Conservation (phyloP, 2,113 vertebrate genomes). For the human region DNA sequence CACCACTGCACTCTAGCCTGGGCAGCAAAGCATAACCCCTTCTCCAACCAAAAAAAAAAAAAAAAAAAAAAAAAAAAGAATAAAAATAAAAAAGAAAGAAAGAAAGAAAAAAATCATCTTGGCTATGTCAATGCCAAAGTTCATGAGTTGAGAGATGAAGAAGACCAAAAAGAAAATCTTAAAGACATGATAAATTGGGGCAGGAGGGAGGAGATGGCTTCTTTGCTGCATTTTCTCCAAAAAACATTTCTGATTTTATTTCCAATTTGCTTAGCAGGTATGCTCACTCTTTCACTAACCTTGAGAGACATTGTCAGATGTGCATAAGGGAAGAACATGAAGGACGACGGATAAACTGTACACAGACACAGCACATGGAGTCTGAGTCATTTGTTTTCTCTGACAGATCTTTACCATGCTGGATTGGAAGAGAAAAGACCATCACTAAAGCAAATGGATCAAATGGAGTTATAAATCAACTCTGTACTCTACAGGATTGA, state of each 20-base stretch:
- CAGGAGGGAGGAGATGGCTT: too few relatives aligned
- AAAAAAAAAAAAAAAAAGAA: too few relatives aligned
- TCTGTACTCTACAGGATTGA: slow-evolving; percentile 6
- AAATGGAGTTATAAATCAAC: slow-evolving; percentile 46
- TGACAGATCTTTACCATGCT: neutral
- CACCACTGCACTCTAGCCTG: too few relatives aligned
- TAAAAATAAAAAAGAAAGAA: too few relatives aligned
- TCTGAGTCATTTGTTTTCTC: slow-evolving; percentile 56
- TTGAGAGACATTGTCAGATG: slow-evolving; percentile 45
- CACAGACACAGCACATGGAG: neutral
- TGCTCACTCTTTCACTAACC: slow-evolving; percentile 41
- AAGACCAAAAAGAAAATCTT: neutral
- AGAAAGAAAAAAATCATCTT: neutral
- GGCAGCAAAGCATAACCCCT: too few relatives aligned
- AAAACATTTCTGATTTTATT: neutral
- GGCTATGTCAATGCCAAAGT: neutral
- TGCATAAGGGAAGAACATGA: slow-evolving; percentile 11
- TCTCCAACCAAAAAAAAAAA: too few relatives aligned
- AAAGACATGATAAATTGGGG: neutral
- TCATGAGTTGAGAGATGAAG: neutral
- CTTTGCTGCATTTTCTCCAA: neutral
- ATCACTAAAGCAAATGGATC: slow-evolving; percentile 47
- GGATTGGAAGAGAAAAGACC: slow-evolving; percentile 38
- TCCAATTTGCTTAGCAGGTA: neutral
- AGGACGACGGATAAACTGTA: slow-evolving; percentile 52